Evolutionary conservation across 92 coral and sea anemone genomes (phyloP).

Genomic region (Parazoanthus darwini): DNA sequence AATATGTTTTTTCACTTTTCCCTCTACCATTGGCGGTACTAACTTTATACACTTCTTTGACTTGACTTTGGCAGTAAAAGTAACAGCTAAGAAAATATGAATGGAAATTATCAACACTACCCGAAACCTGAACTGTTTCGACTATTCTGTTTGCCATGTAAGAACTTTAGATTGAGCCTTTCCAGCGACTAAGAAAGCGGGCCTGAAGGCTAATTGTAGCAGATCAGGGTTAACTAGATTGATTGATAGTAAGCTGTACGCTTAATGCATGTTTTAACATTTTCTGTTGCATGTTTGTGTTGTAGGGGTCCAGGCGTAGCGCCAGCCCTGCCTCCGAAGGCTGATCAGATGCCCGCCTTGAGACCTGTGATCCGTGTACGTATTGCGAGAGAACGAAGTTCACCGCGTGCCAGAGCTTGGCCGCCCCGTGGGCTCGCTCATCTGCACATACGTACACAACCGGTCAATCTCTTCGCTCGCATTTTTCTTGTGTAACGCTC

Average conservation of each 20-base stretch:
- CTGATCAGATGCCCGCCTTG: conserved; percentile 19
- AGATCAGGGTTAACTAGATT: not conserved
- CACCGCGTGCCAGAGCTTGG: conserved; percentile 32
- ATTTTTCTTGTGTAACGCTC: not conserved
- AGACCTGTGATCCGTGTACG: conserved; percentile 29
- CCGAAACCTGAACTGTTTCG: not conserved
- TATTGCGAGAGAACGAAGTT: conserved; percentile 42
- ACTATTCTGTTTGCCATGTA: no score
- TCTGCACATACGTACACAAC: conserved; percentile 39
- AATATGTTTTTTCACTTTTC: not conserved
- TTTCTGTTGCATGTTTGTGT: conserved; percentile 29
- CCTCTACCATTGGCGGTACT: not conserved
- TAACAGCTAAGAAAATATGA: no score
- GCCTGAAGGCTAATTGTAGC: not conserved
- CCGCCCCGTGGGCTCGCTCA: conserved; percentile 41
- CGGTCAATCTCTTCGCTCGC: conserved; percentile 1
- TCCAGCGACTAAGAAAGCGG: not conserved
- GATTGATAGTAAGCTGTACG: not conserved
- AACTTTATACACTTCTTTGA: not conserved
- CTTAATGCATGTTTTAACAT: conserved; percentile 13
- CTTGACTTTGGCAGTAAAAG: not conserved
- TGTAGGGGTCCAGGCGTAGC: conserved; percentile 45
- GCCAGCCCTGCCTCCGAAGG: conserved; percentile 41
- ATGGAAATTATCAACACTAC: no score
- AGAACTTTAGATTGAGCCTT: not conserved